phyloP scores from a whole-genome alignment of 2,113 vertebrate genomes.

The Chiloscyllium plagiosum region DNA sequence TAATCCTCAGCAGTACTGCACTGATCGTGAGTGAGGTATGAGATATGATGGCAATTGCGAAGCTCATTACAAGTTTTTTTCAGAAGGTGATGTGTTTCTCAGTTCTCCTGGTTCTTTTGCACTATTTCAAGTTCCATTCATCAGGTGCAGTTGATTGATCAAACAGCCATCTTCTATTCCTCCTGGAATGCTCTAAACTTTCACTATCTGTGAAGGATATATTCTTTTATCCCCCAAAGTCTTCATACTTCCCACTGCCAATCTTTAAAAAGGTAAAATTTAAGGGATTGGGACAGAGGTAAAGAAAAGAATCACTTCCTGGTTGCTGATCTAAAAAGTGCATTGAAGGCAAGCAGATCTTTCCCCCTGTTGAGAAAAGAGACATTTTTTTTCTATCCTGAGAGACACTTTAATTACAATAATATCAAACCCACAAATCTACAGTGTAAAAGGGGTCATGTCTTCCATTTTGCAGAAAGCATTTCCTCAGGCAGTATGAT shows the following conservation, averaged over 20 bases:
- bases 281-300: neutral
- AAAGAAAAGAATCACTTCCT: neutral
- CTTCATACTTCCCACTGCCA: neutral
- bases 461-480: neutral
- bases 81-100: neutral
- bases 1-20: neutral
- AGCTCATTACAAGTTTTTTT: neutral
- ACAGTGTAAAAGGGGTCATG: neutral
- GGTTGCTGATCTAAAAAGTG: neutral
- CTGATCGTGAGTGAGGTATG: neutral
- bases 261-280: neutral
- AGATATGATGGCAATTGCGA: neutral
- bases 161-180: neutral
- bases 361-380: neutral
- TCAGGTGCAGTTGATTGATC: neutral
- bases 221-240: neutral
- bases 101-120: neutral
- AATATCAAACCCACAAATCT: neutral
- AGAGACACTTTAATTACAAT: constrained; percentile 2
- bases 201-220: neutral
- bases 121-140: neutral
- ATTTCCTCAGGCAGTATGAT: neutral
- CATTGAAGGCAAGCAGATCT: neutral
- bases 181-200: neutral
- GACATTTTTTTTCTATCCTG: neutral